These are phyloP conservation scores for Leptopilina myrica DNA, from an alignment of 2,888 invertebrate species.

Conservation along the genomic window DNA sequence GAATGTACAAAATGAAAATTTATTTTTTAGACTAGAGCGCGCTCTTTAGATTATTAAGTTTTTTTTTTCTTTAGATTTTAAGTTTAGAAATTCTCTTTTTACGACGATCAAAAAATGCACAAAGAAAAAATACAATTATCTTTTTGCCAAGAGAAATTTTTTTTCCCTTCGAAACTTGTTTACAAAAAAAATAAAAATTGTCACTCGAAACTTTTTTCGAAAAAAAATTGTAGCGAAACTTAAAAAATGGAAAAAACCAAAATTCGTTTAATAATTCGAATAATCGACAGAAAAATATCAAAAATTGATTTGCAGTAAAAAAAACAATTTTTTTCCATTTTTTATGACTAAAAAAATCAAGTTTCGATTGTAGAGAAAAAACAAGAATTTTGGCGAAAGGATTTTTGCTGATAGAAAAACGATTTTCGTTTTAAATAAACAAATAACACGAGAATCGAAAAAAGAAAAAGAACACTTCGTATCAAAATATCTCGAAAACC, in stretches of 20 bases:
- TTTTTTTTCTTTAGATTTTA: neutral
- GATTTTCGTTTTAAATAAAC: neutral
- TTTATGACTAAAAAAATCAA: too few species aligned
- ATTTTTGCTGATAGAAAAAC: neutral
- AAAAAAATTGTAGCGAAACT: too few species aligned
- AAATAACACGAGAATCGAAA: slow-evolving; percentile 1
- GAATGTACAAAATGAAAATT: slow-evolving; percentile 35
- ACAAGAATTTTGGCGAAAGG: too few species aligned
- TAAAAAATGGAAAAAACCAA: too few species aligned
- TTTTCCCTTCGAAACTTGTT: too few species aligned
- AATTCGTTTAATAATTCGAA: too few species aligned
- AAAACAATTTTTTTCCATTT: too few species aligned
- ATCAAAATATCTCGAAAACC: slow-evolving; percentile 9
- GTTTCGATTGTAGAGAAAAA: too few species aligned
- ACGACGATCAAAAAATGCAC: slow-evolving; percentile 4
- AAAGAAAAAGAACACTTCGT: neutral
- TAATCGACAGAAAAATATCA: too few species aligned
- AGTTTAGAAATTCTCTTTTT: slow-evolving; percentile 23
- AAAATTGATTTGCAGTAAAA: too few species aligned
- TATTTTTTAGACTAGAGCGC: slow-evolving; percentile 27
- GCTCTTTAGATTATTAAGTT: neutral
- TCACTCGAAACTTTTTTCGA: too few species aligned
- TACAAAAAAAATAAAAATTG: too few species aligned
- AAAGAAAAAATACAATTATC: neutral
- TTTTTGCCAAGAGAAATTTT: neutral